A percentile compares a stretch with the other conserved stretches of the same genome.
phyloP scores from a whole-genome alignment of 2,888 invertebrate genomes.

The Drosophila recens region DNA sequence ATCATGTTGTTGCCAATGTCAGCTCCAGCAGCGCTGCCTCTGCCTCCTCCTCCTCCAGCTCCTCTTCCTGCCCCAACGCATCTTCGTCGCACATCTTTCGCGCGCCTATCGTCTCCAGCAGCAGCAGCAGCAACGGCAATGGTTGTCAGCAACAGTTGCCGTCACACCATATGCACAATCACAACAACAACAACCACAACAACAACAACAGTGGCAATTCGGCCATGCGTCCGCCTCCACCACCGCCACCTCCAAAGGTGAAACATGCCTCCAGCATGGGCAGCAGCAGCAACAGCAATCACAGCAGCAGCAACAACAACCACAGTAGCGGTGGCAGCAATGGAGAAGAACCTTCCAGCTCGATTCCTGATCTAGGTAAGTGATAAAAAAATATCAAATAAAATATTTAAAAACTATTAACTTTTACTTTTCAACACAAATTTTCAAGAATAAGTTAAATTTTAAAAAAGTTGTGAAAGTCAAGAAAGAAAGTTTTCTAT shows the following conservation, averaged over 20 bases:
- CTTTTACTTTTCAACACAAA: too few relatives aligned
- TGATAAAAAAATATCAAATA: slow-evolving; percentile 46
- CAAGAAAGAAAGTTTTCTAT: too few relatives aligned
- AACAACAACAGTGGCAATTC: slow-evolving; percentile 41
- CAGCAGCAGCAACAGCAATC: slow-evolving; percentile 34
- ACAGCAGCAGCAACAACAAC: slow-evolving; percentile 20
- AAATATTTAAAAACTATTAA: too few relatives aligned
- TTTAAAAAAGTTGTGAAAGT: too few relatives aligned
- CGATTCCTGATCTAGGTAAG: slow-evolving; percentile 95
- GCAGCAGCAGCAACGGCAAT: slow-evolving; percentile 55
- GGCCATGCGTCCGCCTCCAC: slow-evolving; percentile 85
- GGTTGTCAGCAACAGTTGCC: slow-evolving; percentile 51
- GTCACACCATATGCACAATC: slow-evolving; percentile 45
- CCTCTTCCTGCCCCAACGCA: slow-evolving; percentile 54
- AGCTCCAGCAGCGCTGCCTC: slow-evolving; percentile 57
- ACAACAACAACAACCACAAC: slow-evolving; percentile 27
- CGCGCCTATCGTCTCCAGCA: slow-evolving; percentile 84
- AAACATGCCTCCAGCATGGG: slow-evolving; percentile 75
- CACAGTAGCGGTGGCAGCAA: slow-evolving; percentile 47
- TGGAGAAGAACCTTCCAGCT: slow-evolving; percentile 92
- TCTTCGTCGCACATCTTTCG: slow-evolving; percentile 80
- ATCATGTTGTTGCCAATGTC: slow-evolving; percentile 63
- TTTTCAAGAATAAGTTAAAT: too few relatives aligned
- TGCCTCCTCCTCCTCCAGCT: slow-evolving; percentile 12
- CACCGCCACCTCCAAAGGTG: slow-evolving; percentile 85